Base-by-base conservation (phyloP, 2,113 vertebrate genomes). In the Microtus pennsylvanicus region DNA sequence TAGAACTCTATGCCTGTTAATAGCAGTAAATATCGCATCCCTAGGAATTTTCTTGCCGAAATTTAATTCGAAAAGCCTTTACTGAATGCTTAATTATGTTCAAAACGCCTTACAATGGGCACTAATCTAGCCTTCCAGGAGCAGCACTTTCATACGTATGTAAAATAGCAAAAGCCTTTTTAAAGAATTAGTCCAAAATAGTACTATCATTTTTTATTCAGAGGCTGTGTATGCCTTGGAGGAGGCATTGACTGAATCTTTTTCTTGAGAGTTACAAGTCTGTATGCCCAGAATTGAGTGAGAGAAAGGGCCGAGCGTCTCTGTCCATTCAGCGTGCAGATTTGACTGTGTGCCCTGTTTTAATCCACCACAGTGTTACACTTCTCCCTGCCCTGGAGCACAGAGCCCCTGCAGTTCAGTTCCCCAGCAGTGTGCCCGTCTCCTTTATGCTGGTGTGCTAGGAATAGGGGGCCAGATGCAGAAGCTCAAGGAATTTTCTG, bases 111-210 rank as follows among this genome's bases (percentile, higher is more conserved):
- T 16, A 80, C 91, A 83, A 38, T 87, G 24, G 81, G 3, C 26
- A 9, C 67, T 90, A 67, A 83, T 94, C 13, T 95, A 63, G 70
- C 2, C 45, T 90, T 89, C 13, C 75, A 94, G 89, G 38, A 96
- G 16, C 24, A 77, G 90, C 81, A 24, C 24, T 77, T 77, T 93
- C 86, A 21, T 67, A 42, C 50, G 22, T 42, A 17, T 70, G 8
- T 26, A 88, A 89, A 92, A 72, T 33, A 94, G 42, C 72, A 81
- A 86, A 55, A 92, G 65, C 42, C 14, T 92, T 96, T 95, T 91
- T 17, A 94, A 92, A 69, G 67, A 87, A 70, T 78, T 65, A 80
- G 28, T 95, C 92, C 87, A 17, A 80, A 82, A 89, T 82, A 82
- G 78, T 55, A 17, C 3, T 24, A 33, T 69, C 77, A 83, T 96